Percentiles rank a stretch among this genome's conserved stretches.
phyloP scores from a whole-genome alignment of 2,888 invertebrate species.

The Ommatoiulus sabulosus region DNA sequence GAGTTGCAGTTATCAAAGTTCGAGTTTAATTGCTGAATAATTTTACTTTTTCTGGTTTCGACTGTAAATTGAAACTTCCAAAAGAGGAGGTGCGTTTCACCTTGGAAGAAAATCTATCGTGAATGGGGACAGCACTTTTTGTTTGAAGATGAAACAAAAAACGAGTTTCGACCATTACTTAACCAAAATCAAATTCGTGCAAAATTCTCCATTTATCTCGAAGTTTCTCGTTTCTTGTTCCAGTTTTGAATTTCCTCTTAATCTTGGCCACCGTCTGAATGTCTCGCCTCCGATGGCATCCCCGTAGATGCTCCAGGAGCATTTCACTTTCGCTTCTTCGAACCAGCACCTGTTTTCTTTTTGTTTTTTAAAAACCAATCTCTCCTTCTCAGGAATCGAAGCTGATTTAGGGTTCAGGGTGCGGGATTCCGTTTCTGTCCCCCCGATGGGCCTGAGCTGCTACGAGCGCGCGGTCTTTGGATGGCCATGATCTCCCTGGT shows the following conservation, averaged over 20 bases:
- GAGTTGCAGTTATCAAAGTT: no score
- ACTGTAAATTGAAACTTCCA: no score
- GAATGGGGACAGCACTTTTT: no score
- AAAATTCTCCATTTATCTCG: no score
- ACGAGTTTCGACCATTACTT: no score
- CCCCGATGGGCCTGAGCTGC: background rate
- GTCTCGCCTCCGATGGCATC: background rate
- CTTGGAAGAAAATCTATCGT: no score
- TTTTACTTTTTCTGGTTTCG: no score
- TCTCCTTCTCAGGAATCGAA: constrained; percentile 25
- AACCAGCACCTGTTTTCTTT: background rate
- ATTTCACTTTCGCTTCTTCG: background rate
- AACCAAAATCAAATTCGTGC: no score
- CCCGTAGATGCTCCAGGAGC: background rate
- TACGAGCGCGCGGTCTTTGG: background rate
- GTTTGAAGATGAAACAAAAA: no score
- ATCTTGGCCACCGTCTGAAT: background rate
- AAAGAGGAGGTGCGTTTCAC: no score
- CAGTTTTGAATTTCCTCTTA: background rate
- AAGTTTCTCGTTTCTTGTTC: background rate
- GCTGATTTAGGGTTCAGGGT: background rate
- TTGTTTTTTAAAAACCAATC: background rate
- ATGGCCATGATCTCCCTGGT: constrained; percentile 41
- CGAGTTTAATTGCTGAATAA: no score
- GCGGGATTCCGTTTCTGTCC: background rate